Percentiles rank a stretch among this genome's conserved stretches.
phyloP scores from a whole-genome alignment of 1,140 invertebrate species.

The Drosophila dunni region DNA sequence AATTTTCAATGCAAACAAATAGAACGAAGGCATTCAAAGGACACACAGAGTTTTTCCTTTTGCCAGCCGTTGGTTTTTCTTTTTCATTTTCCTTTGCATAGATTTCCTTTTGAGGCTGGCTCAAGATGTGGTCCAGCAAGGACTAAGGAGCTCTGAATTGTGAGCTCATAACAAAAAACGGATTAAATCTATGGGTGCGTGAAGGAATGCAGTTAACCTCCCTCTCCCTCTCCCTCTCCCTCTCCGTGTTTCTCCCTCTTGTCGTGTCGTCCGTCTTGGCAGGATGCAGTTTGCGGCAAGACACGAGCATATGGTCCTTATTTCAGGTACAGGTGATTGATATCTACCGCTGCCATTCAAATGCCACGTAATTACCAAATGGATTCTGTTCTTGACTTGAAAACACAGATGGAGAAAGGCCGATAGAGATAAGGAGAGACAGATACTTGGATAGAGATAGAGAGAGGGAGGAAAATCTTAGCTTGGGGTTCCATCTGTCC shows the following conservation, averaged over 20 bases:
- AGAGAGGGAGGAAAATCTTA: background rate
- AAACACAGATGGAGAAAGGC: background rate
- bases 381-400: constrained; percentile 29
- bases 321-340: constrained; percentile 31
- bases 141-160: constrained; percentile 19
- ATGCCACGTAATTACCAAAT: constrained; percentile 38
- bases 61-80: constrained; percentile 10
- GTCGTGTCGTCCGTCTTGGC: background rate
- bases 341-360: constrained; percentile 38
- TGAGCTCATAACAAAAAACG: constrained; percentile 55
- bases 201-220: constrained; percentile 46
- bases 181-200: constrained; percentile 55
- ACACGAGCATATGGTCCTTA: constrained; percentile 21
- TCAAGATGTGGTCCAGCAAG: constrained; percentile 21
- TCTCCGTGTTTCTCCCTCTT: background rate
- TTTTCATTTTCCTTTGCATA: constrained; percentile 25
- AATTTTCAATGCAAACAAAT: constrained; percentile 36
- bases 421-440: background rate
- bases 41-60: constrained; percentile 32
- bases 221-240: background rate
- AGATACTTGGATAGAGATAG: background rate
- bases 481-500: constrained; percentile 3
- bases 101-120: background rate
- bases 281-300: constrained; percentile 12
- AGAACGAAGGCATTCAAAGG: constrained; percentile 22